Evolutionary conservation across 2,888 invertebrate species (phyloP).

Genomic region (Diachrysia chrysitis): DNA sequence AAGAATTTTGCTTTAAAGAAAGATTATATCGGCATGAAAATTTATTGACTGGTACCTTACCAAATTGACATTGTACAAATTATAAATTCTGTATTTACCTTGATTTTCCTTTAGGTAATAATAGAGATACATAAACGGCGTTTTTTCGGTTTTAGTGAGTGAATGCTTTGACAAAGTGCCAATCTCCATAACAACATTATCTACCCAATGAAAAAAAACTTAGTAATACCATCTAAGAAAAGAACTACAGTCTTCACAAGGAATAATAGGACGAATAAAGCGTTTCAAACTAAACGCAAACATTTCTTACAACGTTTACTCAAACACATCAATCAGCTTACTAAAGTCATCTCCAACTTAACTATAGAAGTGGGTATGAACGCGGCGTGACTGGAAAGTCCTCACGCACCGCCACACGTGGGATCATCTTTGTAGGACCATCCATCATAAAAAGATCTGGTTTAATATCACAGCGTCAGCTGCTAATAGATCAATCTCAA

Average conservation of each 20-base stretch:
- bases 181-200: too few species aligned
- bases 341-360: constrained; percentile 59
- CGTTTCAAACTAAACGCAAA: constrained; percentile 40
- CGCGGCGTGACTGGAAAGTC: constrained; percentile 74
- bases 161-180: too few species aligned
- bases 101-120: too few species aligned
- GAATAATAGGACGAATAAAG: constrained; percentile 9
- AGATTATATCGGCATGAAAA: constrained; percentile 15
- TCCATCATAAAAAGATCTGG: constrained; percentile 54
- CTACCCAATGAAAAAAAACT: neutral
- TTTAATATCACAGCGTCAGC: constrained; percentile 20
- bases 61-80: too few species aligned
- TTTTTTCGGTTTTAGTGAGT: too few species aligned
- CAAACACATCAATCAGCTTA: constrained; percentile 74
- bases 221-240: neutral
- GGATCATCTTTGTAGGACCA: constrained; percentile 62
- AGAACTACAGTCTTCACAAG: neutral
- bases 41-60: neutral
- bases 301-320: constrained; percentile 36
- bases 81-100: too few species aligned
- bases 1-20: constrained; percentile 11
- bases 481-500: constrained; percentile 51
- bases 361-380: constrained; percentile 65
- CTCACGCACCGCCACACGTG: constrained; percentile 73
- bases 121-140: too few species aligned